These are phyloP conservation scores for Idaea straminata DNA, from an alignment of 2,888 invertebrate genomes.

Conservation along the genomic window DNA sequence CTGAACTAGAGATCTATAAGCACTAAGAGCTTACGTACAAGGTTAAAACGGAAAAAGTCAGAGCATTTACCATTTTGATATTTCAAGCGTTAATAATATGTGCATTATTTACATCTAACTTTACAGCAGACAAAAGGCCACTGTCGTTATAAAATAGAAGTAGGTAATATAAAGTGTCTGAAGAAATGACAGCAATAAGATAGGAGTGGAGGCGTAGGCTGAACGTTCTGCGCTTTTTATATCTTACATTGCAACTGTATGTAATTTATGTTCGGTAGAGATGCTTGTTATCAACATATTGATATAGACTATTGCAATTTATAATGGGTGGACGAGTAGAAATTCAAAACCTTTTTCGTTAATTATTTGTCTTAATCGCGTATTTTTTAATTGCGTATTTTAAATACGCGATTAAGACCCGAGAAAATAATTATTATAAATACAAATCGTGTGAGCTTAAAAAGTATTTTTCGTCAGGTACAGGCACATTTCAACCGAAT, in stretches of 20 bases:
- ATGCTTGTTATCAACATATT: constrained; percentile 22
- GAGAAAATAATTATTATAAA: too few relatives aligned
- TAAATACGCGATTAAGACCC: too few relatives aligned
- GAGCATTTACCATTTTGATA: constrained; percentile 4
- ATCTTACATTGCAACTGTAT: constrained; percentile 50
- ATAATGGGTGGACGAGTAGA: not conserved
- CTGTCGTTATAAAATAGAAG: constrained; percentile 60
- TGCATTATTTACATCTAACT: constrained; percentile 15
- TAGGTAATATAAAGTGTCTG: constrained; percentile 68
- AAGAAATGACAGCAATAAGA: constrained; percentile 69
- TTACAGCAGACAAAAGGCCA: constrained; percentile 39
- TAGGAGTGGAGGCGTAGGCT: constrained; percentile 59
- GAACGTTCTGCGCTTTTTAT: constrained; percentile 47
- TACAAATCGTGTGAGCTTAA: too few relatives aligned
- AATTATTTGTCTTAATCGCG: too few relatives aligned
- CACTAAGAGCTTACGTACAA: not conserved
- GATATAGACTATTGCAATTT: constrained; percentile 7
- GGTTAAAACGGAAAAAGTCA: not conserved
- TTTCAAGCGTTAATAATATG: constrained; percentile 11
- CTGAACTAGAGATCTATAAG: not conserved
- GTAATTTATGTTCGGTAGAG: constrained; percentile 59
- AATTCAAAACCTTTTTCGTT: too few relatives aligned
- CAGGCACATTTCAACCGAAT: not conserved
- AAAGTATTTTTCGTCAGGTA: too few relatives aligned
- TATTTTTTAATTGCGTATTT: too few relatives aligned